Conservation (phyloP, 2,797 vertebrate species). For the Kryptopterus vitreolus region DNA sequence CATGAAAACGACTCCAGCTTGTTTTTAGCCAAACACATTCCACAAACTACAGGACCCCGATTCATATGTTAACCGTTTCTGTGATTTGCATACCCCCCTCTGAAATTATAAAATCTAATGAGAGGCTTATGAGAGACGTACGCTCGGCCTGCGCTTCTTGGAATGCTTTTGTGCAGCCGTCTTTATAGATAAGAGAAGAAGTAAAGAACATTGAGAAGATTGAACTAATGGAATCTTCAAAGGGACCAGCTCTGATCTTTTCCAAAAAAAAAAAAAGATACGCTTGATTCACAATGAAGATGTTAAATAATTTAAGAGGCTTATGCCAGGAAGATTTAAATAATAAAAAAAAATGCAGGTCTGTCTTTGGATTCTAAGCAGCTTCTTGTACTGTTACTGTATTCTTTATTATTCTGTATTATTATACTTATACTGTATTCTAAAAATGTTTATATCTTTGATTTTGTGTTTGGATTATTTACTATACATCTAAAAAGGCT, state of each 20-base stretch:
- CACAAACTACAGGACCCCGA: slow-evolving; percentile 63
- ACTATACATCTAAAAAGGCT: neutral
- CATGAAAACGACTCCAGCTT: slow-evolving; percentile 54
- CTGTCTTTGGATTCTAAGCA: neutral
- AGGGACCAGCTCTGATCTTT: slow-evolving; percentile 16
- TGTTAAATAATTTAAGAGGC: slow-evolving; percentile 26
- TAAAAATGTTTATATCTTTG: neutral
- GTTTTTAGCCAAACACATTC: slow-evolving; percentile 57
- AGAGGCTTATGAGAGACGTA: slow-evolving; percentile 68
- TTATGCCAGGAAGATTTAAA: slow-evolving; percentile 5
- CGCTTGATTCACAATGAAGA: slow-evolving; percentile 24
- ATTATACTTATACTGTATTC: too few species aligned
- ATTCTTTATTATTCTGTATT: too few species aligned
- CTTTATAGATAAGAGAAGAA: slow-evolving; percentile 53
- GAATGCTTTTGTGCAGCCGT: slow-evolving; percentile 64
- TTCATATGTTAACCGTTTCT: slow-evolving; percentile 74
- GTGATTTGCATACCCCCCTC: slow-evolving; percentile 73
- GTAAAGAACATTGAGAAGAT: slow-evolving; percentile 51
- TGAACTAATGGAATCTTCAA: slow-evolving; percentile 34
- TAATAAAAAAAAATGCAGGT: slow-evolving; percentile 11
- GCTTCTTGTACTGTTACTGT: too few species aligned
- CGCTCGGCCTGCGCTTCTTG: slow-evolving; percentile 47
- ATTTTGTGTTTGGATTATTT: neutral
- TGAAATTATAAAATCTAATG: slow-evolving; percentile 75
- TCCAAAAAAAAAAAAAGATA: slow-evolving; percentile 23